Conservation (phyloP, 2,888 invertebrate genomes). For the Ischnura elegans region DNA sequence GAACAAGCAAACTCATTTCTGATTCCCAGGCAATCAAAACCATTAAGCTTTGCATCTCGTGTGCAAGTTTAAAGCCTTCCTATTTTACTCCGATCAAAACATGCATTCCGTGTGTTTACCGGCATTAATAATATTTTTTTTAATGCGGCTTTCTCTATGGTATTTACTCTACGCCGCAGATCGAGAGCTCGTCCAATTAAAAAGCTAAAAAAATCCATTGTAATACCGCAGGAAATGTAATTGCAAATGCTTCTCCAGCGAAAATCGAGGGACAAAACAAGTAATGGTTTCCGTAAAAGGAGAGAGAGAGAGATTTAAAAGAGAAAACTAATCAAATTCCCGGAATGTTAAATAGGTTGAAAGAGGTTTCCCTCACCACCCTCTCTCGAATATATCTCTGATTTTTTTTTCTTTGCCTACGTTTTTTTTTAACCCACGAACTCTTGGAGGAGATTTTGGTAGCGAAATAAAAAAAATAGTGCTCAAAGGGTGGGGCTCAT, state of each 20-base stretch:
- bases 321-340: not conserved
- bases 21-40: not conserved
- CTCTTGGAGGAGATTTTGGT: not conserved
- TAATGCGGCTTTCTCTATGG: not conserved
- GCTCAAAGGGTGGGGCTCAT: constrained; percentile 16
- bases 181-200: not conserved
- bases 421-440: not conserved
- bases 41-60: not conserved
- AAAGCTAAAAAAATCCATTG: not conserved
- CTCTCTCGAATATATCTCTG: not conserved
- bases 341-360: constrained; percentile 18
- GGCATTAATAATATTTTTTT: not conserved
- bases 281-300: not conserved
- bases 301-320: not conserved
- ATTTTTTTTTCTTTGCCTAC: too few relatives aligned
- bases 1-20: not conserved
- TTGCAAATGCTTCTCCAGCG: not conserved
- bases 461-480: not conserved
- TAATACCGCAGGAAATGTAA: not conserved
- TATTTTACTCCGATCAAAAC: not conserved
- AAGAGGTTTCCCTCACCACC: not conserved
- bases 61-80: not conserved
- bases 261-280: not conserved
- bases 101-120: not conserved
- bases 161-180: not conserved